phyloP scores from a whole-genome alignment of 2,797 vertebrate genomes.

The Enteromius treurensis region DNA sequence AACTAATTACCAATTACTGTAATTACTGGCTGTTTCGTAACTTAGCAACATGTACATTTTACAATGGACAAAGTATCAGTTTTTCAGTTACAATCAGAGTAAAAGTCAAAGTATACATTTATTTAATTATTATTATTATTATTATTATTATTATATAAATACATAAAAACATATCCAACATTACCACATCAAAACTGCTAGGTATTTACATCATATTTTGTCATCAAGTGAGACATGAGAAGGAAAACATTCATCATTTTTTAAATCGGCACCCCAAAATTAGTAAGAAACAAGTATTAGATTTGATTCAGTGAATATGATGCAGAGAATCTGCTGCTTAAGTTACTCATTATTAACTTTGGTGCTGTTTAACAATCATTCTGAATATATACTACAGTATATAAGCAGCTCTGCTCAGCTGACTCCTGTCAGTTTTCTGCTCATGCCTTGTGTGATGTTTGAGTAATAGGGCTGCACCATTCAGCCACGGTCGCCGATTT shows the following conservation, averaged over 20 bases:
- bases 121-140: too few species aligned
- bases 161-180: too few species aligned
- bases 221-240: neutral
- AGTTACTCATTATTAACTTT: neutral
- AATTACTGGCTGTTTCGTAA: too few species aligned
- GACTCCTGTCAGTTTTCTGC: conserved; percentile 4
- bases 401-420: conserved; percentile 6
- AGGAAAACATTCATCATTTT: neutral
- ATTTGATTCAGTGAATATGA: neutral
- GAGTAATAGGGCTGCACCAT: conserved; percentile 40
- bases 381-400: neutral
- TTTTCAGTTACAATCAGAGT: too few species aligned
- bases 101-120: neutral
- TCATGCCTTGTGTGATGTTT: conserved; percentile 32
- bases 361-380: neutral
- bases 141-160: too few species aligned
- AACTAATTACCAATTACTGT: too few species aligned
- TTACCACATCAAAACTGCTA: neutral
- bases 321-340: neutral
- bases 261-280: neutral
- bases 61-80: too few species aligned
- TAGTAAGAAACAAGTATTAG: neutral
- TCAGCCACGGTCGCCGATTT: conserved; percentile 1
- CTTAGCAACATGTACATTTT: too few species aligned
- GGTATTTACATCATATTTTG: too few species aligned